Conservation (phyloP, 2,888 invertebrate genomes). For the Heliconius erato region DNA sequence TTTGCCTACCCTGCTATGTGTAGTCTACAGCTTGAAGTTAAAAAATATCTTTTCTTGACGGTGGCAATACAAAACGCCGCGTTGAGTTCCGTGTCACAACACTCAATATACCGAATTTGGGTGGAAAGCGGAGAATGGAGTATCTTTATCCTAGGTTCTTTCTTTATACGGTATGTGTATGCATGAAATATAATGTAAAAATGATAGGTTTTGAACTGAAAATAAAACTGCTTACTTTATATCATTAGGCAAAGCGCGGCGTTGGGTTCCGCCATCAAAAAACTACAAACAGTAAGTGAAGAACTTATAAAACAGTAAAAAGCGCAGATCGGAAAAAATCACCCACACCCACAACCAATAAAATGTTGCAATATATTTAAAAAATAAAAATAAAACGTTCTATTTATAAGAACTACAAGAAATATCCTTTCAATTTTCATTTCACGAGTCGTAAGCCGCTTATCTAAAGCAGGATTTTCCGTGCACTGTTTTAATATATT, state of each 20-base stretch:
- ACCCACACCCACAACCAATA: not conserved
- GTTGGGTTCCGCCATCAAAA: not conserved
- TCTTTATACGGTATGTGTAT: too few relatives aligned
- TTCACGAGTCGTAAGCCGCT: slow-evolving; percentile 1
- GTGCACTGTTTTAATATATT: not conserved
- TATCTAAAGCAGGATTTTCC: not conserved
- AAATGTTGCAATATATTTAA: not conserved
- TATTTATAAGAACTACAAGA: not conserved
- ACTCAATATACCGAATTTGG: not conserved
- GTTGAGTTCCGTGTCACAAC: too few relatives aligned
- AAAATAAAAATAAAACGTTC: not conserved
- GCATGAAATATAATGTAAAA: too few relatives aligned
- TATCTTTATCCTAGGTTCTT: too few relatives aligned
- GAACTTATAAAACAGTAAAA: not conserved
- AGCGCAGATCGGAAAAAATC: not conserved
- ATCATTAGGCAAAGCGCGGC: not conserved
- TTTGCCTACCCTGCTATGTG: too few relatives aligned
- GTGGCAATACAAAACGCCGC: too few relatives aligned
- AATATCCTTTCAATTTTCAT: slow-evolving; percentile 6
- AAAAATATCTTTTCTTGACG: too few relatives aligned
- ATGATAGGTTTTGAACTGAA: too few relatives aligned
- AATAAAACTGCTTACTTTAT: too few relatives aligned
- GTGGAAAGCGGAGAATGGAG: not conserved
- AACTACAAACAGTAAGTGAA: not conserved
- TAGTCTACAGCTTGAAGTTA: too few relatives aligned